A percentile compares a stretch with the other conserved stretches of the same genome.
Conservation (phyloP, 2,888 invertebrate species). For the Mesoligia furuncula region DNA sequence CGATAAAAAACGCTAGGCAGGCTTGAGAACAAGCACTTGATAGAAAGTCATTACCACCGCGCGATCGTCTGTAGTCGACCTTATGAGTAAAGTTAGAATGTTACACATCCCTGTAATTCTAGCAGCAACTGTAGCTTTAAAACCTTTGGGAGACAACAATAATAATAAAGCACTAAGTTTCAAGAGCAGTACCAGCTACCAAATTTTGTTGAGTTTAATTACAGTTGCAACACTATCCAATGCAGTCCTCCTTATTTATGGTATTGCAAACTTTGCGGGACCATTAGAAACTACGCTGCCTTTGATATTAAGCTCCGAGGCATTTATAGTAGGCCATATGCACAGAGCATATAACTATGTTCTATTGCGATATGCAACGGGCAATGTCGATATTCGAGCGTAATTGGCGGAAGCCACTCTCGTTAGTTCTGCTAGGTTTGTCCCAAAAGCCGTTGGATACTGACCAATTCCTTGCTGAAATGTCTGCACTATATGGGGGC, state of each 20-base stretch:
- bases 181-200: not conserved
- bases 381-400: constrained; percentile 22
- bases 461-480: constrained; percentile 30
- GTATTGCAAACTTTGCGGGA: constrained; percentile 35
- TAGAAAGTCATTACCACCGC: not conserved
- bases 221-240: constrained; percentile 13
- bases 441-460: constrained; percentile 13
- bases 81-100: not conserved
- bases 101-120: no score
- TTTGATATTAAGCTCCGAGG: constrained; percentile 25
- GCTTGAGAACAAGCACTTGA: not conserved
- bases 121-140: not conserved
- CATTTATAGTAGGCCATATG: constrained; percentile 3
- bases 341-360: not conserved
- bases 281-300: constrained; percentile 10
- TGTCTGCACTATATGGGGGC: not conserved
- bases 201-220: constrained; percentile 17
- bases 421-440: constrained; percentile 43
- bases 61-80: not conserved
- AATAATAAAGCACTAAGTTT: not conserved
- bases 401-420: constrained; percentile 35
- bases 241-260: constrained; percentile 12
- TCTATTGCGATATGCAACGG: constrained; percentile 1
- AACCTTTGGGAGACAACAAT: no score
- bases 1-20: not conserved